Base-by-base conservation (phyloP, 2,113 vertebrate species). In the Oreochromis spilurus region DNA sequence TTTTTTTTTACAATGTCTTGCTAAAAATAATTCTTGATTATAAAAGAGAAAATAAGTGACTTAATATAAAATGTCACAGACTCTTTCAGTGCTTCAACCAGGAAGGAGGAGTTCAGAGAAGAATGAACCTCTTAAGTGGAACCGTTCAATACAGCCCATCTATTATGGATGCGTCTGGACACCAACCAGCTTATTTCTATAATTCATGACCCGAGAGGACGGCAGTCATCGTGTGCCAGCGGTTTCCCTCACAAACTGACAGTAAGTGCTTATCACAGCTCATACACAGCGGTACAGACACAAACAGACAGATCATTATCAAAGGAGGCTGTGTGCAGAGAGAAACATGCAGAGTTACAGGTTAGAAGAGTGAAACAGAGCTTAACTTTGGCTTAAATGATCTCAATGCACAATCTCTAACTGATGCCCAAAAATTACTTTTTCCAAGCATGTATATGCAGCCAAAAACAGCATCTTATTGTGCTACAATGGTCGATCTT, bases 281-380 rank as follows among this genome's bases (percentile, higher is more conserved):
- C 75, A 89, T 62, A 90, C 84, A 90, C 58, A 83, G 88, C 54
- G 43, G 70, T 60, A 87, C 78, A 90, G 75, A 55, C 78, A 91
- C 79, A 82, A 10, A 90, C 77, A 91, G 70, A 93, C 79, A 85
- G 79, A 79, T 91, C 80, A 82, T 90, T 91, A 87, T 90, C 88
- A 90, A 84, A 90, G 58, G 80, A 70, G 65, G 84, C 89, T 92
- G 86, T 94, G 88, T 88, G 91, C 89, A 79, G 75, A 87, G 79
- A 90, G 45, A 93, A 89, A 91, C 94, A 95, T 96, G 95, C 94
- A 94, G 92, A n/a, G 62, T 91, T 92, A 93, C 91, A 93, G 83
- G 89, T 92, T 89, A 84, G 89, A 91, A 87, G 4, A 78, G 82
- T 89, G 52, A 88, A 89, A 91, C 87, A 82, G 52, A 93, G 82